phyloP scores from a whole-genome alignment of 2,113 vertebrate genomes.

The Myrmecobius fasciatus region DNA sequence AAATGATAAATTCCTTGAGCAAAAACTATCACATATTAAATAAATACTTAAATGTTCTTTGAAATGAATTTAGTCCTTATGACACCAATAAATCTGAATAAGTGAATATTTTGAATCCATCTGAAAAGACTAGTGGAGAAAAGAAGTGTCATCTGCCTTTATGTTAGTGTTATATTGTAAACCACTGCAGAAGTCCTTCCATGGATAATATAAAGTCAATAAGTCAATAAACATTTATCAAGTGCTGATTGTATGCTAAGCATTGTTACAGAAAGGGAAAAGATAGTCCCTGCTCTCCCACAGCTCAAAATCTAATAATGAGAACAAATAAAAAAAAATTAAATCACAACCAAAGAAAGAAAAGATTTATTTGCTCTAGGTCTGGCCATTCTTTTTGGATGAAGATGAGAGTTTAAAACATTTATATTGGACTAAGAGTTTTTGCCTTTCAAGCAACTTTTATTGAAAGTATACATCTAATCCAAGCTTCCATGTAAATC shows the following conservation, averaged over 20 bases:
- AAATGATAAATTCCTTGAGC: background rate
- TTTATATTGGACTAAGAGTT: background rate
- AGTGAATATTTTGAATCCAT: constrained; percentile 7
- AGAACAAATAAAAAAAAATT: constrained; percentile 55
- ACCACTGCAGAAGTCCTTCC: constrained; percentile 29
- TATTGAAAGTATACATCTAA: constrained; percentile 7
- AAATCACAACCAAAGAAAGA: constrained; percentile 5
- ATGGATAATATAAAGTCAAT: background rate
- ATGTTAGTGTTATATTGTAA: background rate
- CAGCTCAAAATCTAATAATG: background rate
- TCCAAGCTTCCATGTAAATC: background rate
- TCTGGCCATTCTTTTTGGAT: constrained; percentile 25
- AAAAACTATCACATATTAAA: background rate
- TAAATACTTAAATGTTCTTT: background rate
- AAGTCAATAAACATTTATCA: background rate
- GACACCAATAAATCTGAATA: background rate
- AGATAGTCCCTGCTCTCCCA: background rate
- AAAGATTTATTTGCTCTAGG: constrained; percentile 41
- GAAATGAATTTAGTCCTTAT: background rate
- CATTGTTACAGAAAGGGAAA: background rate
- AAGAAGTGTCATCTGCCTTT: background rate
- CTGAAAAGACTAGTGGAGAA: background rate
- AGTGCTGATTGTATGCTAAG: background rate
- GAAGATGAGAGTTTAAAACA: constrained; percentile 4
- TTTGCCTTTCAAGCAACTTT: constrained; percentile 1